phyloP scores from a whole-genome alignment of 2,113 vertebrate species.

The Siniperca knerii region DNA sequence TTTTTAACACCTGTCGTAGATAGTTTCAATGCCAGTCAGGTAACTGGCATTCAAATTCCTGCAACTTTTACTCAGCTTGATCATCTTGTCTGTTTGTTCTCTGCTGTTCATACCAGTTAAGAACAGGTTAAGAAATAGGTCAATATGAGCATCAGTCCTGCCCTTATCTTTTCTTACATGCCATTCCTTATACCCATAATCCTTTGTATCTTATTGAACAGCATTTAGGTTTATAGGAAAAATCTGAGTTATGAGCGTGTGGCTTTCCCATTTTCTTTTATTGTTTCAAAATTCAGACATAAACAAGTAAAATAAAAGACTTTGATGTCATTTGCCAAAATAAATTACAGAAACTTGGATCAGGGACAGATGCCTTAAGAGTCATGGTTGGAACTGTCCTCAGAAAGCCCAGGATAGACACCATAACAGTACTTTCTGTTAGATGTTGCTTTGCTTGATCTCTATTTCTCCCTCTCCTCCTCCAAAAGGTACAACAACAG shows the following conservation, averaged over 20 bases:
- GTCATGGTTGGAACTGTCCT: neutral
- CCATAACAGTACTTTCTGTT: neutral
- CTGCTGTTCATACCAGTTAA: neutral
- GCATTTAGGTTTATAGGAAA: neutral
- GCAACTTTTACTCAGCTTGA: neutral
- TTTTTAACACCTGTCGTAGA: neutral
- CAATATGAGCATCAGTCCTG: neutral
- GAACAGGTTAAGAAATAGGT: neutral
- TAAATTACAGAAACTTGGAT: neutral
- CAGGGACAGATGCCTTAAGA: neutral
- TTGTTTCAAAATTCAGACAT: neutral
- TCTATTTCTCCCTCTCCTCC: slow-evolving; percentile 4
- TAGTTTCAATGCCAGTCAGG: neutral
- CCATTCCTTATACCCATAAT: neutral
- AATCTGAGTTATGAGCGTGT: neutral
- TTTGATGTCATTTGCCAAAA: neutral
- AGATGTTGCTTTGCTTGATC: neutral
- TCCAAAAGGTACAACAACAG: slow-evolving; percentile 20
- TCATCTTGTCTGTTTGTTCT: neutral
- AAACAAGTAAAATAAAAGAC: neutral
- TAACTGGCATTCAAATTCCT: neutral
- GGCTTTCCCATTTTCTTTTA: neutral
- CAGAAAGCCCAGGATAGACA: neutral
- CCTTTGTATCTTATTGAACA: neutral
- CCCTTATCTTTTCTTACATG: neutral